Base-by-base conservation (phyloP, 1,140 invertebrate genomes). In the Batillaria attramentaria region DNA sequence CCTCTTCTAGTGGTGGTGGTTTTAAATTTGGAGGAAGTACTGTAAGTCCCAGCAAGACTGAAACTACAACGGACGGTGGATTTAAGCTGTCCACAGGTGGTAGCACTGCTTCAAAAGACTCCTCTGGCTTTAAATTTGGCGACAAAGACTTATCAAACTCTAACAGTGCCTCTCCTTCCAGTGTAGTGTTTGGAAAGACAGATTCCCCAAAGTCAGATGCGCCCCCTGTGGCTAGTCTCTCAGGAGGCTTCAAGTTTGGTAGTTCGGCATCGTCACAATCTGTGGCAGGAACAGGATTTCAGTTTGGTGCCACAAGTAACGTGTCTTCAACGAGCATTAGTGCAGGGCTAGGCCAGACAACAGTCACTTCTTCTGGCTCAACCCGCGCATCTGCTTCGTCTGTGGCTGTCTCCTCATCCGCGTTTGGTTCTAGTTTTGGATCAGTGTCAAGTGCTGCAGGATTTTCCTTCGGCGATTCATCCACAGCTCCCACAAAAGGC, bases 81-180 rank as follows among this genome's bases (percentile, higher is more conserved):
- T 76, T 76, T 60, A 80, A 75, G 43, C 76, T 80, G 54, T 62
- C 62, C 16, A 41, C 4, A 41, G n/a, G 18, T 18, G 1, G 37
- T 24, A 42, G 37, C 1, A 33, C 72, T 39, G 54, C 5, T 20
- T 28, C 50, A 3, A 41, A 6, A 6, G 18, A 54, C 18, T 8
- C 54, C n/a, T 42, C 35, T 1, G 72, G 46, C 46, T 60, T 65
- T 35, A 62, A 75, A 37, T 41, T 75, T n/a, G 54, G 57, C 1
- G 13, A 41, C 35, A 33, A 57, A 8, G 73, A 75, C 13, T 20
- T 39, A 4, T 75, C 73, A 1, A 70, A 70, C 68, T n/a, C 41
- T 41, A 62, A 62, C 73, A 75, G 54, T 42, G 54, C 54, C 54
- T 35, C 33, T 54, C 42, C 37, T 24, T 16, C 54, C 35, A 24